phyloP scores from a whole-genome alignment of 2,113 vertebrate species.

The Planiliza haematocheilus region DNA sequence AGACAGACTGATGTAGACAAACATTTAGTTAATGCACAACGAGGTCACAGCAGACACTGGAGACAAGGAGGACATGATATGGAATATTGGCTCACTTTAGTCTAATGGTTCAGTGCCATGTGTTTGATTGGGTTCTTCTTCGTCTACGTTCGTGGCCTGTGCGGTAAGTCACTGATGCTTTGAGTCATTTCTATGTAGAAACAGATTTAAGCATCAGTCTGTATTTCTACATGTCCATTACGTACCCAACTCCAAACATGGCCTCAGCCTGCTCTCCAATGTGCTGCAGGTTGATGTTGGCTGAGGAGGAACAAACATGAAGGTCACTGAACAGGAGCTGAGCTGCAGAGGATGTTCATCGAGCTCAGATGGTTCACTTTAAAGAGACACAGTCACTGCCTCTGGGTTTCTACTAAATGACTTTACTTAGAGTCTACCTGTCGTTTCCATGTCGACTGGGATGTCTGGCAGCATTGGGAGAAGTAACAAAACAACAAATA shows the following conservation, averaged over 20 bases:
- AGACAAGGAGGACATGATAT: too few relatives aligned
- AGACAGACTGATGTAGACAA: too few relatives aligned
- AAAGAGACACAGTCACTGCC: too few relatives aligned
- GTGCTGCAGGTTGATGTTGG: constrained; percentile 91
- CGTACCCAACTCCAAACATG: constrained; percentile 96
- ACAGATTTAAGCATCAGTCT: too few relatives aligned
- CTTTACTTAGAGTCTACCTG: constrained; percentile 32
- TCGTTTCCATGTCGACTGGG: neutral
- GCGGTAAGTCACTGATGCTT: too few relatives aligned
- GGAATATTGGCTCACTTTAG: too few relatives aligned
- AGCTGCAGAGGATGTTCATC: neutral
- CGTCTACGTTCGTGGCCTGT: too few relatives aligned
- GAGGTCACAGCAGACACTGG: too few relatives aligned
- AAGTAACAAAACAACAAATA: constrained; percentile 23
- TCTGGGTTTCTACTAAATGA: neutral
- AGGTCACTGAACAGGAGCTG: neutral
- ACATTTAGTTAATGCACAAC: too few relatives aligned
- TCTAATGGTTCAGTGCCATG: too few relatives aligned
- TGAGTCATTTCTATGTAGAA: too few relatives aligned
- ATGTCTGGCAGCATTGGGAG: constrained; percentile 34
- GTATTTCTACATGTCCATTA: neutral
- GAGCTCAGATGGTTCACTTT: neutral
- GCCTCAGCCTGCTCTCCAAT: constrained; percentile 97
- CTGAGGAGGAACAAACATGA: constrained; percentile 65
- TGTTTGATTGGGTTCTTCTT: too few relatives aligned